A percentile compares a stretch with the other conserved stretches of the same genome.
These are phyloP conservation scores for Neodiprion lecontei DNA, from an alignment of 1,140 invertebrate species.

Conservation along the genomic window DNA sequence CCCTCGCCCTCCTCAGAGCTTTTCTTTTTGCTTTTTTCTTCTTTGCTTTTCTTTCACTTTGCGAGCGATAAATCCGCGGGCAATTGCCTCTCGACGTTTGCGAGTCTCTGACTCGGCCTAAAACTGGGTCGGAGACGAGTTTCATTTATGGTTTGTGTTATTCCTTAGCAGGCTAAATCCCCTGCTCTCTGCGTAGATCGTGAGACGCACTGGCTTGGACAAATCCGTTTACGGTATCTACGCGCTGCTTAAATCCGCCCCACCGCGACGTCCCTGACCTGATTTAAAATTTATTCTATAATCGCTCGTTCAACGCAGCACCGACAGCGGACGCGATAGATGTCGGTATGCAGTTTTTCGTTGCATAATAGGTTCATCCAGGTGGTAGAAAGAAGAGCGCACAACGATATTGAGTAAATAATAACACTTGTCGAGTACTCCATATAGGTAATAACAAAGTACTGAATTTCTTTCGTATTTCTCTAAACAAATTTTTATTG, in stretches of 20 bases:
- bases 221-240: background rate
- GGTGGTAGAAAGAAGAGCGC: no score
- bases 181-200: background rate
- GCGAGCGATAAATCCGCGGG: no score
- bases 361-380: no score
- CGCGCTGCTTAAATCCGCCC: background rate
- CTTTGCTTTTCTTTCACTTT: background rate
- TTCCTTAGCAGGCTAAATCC: background rate
- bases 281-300: background rate
- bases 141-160: background rate
- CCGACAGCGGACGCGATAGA: no score
- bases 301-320: background rate
- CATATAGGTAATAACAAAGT: no score
- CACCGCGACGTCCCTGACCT: slow-evolving; percentile 2
- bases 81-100: background rate
- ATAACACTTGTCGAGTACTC: no score
- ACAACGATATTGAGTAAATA: no score
- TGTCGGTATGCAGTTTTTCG: no score
- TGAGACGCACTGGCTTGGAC: background rate
- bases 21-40: no score
- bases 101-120: background rate
- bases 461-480: no score
- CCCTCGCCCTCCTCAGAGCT: no score
- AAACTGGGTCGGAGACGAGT: background rate
- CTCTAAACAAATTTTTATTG: no score